phyloP scores from a whole-genome alignment of 1,140 invertebrate species.

The Diprion similis region DNA sequence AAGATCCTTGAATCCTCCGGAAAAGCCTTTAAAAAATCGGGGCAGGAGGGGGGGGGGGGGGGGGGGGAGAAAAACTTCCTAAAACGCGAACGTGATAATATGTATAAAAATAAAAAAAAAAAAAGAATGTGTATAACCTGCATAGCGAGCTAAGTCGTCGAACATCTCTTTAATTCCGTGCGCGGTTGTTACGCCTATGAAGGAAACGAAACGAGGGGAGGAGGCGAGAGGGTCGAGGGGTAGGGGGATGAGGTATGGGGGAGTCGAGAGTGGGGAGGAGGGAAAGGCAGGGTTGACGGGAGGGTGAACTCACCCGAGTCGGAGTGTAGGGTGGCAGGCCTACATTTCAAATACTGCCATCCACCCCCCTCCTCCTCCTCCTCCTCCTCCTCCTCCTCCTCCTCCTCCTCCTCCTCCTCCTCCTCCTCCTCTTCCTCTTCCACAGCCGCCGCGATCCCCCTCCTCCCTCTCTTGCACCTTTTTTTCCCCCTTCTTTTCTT shows the following conservation, averaged over 20 bases:
- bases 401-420: background rate
- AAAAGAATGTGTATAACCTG: background rate
- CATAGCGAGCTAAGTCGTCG: conserved; percentile 27
- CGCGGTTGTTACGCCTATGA: conserved; percentile 52
- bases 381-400: conserved; percentile 1
- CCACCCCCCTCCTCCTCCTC: background rate
- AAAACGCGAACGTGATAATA: no score
- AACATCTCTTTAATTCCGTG: conserved; percentile 46
- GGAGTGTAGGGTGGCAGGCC: conserved; percentile 21
- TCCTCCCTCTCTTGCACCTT: conserved; percentile 6
- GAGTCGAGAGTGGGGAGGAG: conserved; percentile 8
- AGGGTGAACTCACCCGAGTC: conserved; percentile 32
- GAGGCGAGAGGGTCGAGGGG: conserved; percentile 22
- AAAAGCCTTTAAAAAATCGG: no score
- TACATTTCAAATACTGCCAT: conserved; percentile 37
- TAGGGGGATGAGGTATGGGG: conserved; percentile 20
- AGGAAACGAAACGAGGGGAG: conserved; percentile 10
- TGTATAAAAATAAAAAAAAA: background rate
- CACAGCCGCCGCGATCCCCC: background rate
- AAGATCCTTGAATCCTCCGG: no score
- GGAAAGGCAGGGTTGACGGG: conserved; percentile 13
- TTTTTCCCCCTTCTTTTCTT: background rate
- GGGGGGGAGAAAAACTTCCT: no score
- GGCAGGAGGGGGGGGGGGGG: no score
- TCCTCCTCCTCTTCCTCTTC: conserved; percentile 18